Base-by-base conservation (phyloP, 2,888 invertebrate species). In the Standfussiana lucernea region DNA sequence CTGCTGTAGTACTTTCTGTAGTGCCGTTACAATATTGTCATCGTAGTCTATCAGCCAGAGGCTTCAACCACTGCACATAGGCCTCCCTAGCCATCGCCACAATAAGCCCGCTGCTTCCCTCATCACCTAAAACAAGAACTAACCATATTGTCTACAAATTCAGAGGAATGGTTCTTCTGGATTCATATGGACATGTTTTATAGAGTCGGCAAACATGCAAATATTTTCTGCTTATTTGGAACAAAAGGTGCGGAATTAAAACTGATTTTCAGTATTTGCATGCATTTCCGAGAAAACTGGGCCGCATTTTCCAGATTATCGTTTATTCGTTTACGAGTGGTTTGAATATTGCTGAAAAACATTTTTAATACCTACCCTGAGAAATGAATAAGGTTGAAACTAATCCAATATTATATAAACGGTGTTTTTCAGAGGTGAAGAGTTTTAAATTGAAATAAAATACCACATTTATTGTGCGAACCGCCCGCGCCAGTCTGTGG, bases 231-330 rank as follows among this genome's bases (percentile, higher is more conserved):
- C 28, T 18, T 61, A 50, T 50, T 77, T 24, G 13, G 40, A 42
- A 77, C 24, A 59, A 77, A 69, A 61, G 32, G 40, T 11, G 10
- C 42, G 28, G 15, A 50, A 37, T 67, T 40, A 61, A 69, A 77
- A 50, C n/a, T 24, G 18, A 77, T 68, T 61, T 77, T 69, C 1
- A 61, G 24, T 50, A 77, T 61, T 40, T 67, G 47, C 24, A 24
- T 45, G 35, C 15, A 21, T 28, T 72, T 40, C 10, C n/a, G 35
- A 47, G n/a, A 32, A 61, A 28, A 35, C 21, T 35, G 37, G 45
- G 32, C 21, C n/a, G n/a, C n/a, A 59, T 59, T 59, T 67, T 35
- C 7, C 40, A 21, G 37, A 67, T 47, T 67, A 5, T 45, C 37
- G 40, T 56, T 32, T 67, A 24, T 28, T 10, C 15, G 7, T 72